A percentile compares a stretch with the other conserved stretches of the same genome.
Evolutionary conservation across 2,888 invertebrate genomes (phyloP).

Genomic region (Synanthedon tipuliformis): DNA sequence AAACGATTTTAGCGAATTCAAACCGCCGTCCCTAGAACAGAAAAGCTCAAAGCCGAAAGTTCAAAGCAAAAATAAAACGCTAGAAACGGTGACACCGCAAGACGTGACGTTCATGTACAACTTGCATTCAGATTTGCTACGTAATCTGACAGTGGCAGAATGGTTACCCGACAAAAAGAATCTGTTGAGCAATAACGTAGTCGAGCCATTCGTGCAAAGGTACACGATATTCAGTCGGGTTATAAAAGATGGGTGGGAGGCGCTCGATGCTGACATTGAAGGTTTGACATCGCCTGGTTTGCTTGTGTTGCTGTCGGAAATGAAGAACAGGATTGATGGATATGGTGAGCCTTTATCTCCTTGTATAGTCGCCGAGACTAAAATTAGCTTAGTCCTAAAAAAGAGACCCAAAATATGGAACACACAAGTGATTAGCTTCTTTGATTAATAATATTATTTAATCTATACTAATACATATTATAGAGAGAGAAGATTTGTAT

Average conservation of each 20-base stretch:
- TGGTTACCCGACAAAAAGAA: constrained; percentile 68
- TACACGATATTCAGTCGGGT: constrained; percentile 71
- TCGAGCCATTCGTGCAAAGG: constrained; percentile 66
- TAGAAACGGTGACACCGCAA: constrained; percentile 51
- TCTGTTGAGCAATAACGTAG: constrained; percentile 46
- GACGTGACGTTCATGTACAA: constrained; percentile 71
- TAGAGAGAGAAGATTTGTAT: no score
- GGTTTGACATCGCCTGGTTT: constrained; percentile 67
- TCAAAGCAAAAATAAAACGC: constrained; percentile 21
- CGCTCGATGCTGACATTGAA: constrained; percentile 67
- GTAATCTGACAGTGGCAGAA: constrained; percentile 68
- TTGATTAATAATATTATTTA: no score
- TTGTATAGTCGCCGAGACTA: neutral
- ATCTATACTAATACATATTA: no score
- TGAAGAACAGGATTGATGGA: constrained; percentile 59
- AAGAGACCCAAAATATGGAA: neutral
- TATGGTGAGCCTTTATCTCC: constrained; percentile 24
- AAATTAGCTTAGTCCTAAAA: neutral
- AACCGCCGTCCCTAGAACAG: constrained; percentile 58
- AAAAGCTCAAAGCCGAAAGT: constrained; percentile 38
- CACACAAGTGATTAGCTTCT: no score
- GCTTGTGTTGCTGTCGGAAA: constrained; percentile 67
- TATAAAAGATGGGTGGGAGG: constrained; percentile 59
- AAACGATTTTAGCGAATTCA: constrained; percentile 78
- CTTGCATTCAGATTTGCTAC: constrained; percentile 72